phyloP scores from a whole-genome alignment of 1,140 invertebrate genomes.

The Ceratina japonica region DNA sequence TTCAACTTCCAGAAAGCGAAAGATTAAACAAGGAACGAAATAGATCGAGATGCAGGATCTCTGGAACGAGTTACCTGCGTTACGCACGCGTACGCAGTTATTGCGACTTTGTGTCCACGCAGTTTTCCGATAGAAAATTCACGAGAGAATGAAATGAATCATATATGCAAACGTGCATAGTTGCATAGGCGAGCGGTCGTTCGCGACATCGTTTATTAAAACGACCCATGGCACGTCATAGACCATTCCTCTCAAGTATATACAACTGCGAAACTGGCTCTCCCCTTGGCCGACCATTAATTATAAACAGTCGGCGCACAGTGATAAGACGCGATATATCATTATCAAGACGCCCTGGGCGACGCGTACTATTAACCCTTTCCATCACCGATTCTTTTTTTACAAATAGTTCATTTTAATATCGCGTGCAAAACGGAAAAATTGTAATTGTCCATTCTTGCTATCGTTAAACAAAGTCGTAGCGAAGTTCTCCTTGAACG shows the following conservation, averaged over 20 bases:
- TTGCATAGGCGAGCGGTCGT: slow-evolving; percentile 5
- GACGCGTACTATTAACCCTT: slow-evolving; percentile 49
- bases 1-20: background rate
- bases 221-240: slow-evolving; percentile 41
- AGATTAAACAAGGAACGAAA: background rate
- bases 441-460: too few species aligned
- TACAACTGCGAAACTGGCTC: slow-evolving; percentile 40
- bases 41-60: background rate
- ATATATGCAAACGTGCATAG: slow-evolving; percentile 4
- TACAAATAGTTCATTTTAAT: too few species aligned
- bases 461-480: too few species aligned
- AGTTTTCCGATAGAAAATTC: background rate
- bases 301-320: slow-evolving; percentile 48
- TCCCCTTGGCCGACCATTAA: slow-evolving; percentile 31
- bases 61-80: background rate
- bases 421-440: too few species aligned
- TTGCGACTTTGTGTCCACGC: background rate
- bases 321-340: slow-evolving; percentile 53
- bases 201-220: slow-evolving; percentile 50
- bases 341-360: slow-evolving; percentile 41
- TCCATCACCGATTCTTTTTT: too few species aligned
- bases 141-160: background rate
- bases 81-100: too few species aligned
- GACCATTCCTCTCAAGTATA: slow-evolving; percentile 19
- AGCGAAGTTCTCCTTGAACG: too few species aligned